phyloP scores from a whole-genome alignment of 1,140 invertebrate species.

The Sitobion miscanthi region DNA sequence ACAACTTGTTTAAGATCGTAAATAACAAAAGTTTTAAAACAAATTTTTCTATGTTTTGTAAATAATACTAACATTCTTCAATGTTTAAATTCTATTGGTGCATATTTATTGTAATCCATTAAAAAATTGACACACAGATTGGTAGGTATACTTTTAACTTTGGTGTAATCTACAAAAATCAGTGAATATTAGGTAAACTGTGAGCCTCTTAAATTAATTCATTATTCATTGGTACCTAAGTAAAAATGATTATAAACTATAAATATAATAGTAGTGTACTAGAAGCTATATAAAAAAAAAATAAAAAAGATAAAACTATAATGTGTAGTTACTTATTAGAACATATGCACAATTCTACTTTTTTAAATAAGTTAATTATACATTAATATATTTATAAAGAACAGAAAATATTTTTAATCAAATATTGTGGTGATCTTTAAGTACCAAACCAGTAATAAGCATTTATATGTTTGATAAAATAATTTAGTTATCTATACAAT shows the following conservation, averaged over 20 bases:
- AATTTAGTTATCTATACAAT: too few species aligned
- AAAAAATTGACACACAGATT: not conserved
- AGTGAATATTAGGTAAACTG: not conserved
- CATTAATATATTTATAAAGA: not conserved
- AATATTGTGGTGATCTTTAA: too few species aligned
- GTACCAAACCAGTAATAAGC: too few species aligned
- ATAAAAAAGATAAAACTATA: not conserved
- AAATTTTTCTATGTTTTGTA: not conserved
- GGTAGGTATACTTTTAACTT: not conserved
- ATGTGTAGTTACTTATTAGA: not conserved
- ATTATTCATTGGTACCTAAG: not conserved
- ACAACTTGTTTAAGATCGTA: constrained; percentile 7
- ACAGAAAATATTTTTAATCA: not conserved
- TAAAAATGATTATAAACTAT: not conserved
- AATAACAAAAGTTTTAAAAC: constrained; percentile 33
- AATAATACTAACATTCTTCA: not conserved
- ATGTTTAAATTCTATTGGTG: not conserved
- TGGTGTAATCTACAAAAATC: not conserved
- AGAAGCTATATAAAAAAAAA: too few species aligned
- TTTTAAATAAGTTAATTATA: not conserved
- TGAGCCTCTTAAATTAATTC: not conserved
- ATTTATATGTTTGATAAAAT: too few species aligned
- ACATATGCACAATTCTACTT: not conserved
- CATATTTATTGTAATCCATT: not conserved
- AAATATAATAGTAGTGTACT: too few species aligned